These are phyloP conservation scores for Meghimatium bilineatum DNA, from an alignment of 2,888 invertebrate species.

Conservation along the genomic window DNA sequence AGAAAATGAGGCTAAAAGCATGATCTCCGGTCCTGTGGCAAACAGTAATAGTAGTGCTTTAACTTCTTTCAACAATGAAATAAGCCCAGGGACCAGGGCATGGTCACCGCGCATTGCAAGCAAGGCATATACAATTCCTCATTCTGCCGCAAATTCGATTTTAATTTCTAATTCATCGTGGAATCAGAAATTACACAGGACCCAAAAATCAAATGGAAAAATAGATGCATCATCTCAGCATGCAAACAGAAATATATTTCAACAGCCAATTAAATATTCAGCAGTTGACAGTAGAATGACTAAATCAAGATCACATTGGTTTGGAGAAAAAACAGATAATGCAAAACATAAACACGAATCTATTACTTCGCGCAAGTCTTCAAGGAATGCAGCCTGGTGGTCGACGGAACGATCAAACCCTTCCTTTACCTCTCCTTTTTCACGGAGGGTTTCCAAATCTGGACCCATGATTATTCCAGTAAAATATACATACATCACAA, in stretches of 20 bases:
- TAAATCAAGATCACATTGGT: not conserved
- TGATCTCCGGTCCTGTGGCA: not conserved
- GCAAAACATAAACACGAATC: not conserved
- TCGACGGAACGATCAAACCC: slow-evolving; percentile 12
- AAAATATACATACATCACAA: not conserved
- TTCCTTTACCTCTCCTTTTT: not conserved
- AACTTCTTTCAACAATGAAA: not conserved
- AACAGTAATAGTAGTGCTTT: not conserved
- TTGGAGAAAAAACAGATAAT: not conserved
- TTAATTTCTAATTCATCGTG: too few species aligned
- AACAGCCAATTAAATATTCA: slow-evolving; percentile 10
- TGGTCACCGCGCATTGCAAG: not conserved
- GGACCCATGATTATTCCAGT: not conserved
- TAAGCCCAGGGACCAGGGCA: not conserved
- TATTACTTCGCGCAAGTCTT: not conserved
- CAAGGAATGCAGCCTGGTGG: not conserved
- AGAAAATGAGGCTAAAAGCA: not conserved
- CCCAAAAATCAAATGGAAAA: not conserved
- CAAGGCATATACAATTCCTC: not conserved
- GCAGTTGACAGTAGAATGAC: not conserved
- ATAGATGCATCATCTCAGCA: not conserved
- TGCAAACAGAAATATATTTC: not conserved
- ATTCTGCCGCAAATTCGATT: not conserved
- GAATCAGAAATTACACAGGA: not conserved
- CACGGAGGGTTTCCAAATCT: not conserved